These are phyloP conservation scores for Microctonus brassicae DNA, from an alignment of 2,888 invertebrate genomes.

Conservation along the genomic window DNA sequence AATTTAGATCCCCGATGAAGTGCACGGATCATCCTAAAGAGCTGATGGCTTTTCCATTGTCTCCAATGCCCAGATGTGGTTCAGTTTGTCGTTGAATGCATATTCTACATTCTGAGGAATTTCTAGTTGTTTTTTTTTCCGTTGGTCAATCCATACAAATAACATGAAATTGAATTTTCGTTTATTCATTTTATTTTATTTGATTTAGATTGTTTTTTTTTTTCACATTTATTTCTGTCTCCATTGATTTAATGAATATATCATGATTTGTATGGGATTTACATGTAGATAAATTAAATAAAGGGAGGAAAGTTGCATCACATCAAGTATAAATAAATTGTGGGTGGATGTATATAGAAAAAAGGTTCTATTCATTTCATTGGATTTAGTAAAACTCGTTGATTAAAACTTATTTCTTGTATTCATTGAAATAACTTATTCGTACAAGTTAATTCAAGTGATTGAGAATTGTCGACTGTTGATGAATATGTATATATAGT, in stretches of 20 bases:
- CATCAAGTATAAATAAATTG: neutral
- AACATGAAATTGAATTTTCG: neutral
- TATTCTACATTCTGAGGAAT: neutral
- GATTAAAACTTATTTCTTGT: slow-evolving; percentile 12
- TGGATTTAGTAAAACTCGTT: neutral
- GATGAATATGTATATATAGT: neutral
- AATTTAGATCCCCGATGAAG: slow-evolving; percentile 12
- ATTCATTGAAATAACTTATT: neutral
- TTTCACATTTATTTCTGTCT: neutral
- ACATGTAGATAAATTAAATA: neutral
- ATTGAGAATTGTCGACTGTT: neutral
- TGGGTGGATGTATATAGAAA: no score
- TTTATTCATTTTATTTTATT: neutral
- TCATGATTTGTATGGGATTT: neutral
- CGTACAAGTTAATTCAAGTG: neutral
- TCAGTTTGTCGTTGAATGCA: neutral
- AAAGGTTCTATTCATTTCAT: neutral
- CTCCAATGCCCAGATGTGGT: neutral
- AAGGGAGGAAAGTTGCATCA: neutral
- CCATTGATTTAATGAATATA: neutral
- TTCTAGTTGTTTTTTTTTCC: neutral
- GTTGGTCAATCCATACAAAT: slow-evolving; percentile 6
- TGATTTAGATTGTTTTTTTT: neutral
- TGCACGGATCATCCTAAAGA: slow-evolving; percentile 10
- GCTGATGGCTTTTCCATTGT: slow-evolving; percentile 7